These are phyloP conservation scores for Poecile montanus DNA, from an alignment of 2,797 vertebrate species.

Conservation along the genomic window DNA sequence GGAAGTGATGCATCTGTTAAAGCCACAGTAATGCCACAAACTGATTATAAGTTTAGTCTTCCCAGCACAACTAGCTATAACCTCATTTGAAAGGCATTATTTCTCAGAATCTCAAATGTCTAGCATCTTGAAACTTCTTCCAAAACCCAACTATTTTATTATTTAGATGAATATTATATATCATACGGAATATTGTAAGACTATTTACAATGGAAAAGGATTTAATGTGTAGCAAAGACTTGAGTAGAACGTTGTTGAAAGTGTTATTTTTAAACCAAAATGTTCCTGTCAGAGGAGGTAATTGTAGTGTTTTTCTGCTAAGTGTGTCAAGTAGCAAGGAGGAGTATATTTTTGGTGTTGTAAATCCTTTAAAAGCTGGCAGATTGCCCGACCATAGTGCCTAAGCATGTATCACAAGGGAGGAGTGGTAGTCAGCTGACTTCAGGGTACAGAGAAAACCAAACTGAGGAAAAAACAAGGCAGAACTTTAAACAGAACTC, in stretches of 20 bases:
- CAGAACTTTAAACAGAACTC: conserved; percentile 20
- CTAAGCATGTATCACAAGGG: conserved; percentile 48
- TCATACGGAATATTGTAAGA: background rate
- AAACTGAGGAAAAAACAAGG: conserved; percentile 42
- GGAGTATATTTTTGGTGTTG: conserved; percentile 28
- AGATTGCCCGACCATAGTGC: background rate
- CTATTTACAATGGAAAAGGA: background rate
- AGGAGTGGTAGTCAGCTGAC: conserved; percentile 47
- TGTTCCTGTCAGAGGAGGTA: background rate
- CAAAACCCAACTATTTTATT: background rate
- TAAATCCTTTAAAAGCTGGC: conserved; percentile 57
- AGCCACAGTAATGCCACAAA: conserved; percentile 40
- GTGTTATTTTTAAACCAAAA: conserved; percentile 37
- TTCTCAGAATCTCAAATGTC: background rate
- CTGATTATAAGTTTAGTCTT: conserved; percentile 41
- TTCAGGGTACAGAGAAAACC: conserved; percentile 21
- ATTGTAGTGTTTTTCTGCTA: conserved; percentile 33
- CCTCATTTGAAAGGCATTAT: background rate
- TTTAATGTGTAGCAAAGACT: background rate
- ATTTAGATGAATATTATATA: background rate
- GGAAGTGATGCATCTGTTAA: conserved; percentile 41
- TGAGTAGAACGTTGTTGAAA: background rate
- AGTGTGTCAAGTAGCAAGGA: conserved; percentile 47
- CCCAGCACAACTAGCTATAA: background rate
- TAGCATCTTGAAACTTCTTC: background rate